Base-by-base conservation (phyloP, 1,140 invertebrate genomes). In the Zelostemma sp. region DNA sequence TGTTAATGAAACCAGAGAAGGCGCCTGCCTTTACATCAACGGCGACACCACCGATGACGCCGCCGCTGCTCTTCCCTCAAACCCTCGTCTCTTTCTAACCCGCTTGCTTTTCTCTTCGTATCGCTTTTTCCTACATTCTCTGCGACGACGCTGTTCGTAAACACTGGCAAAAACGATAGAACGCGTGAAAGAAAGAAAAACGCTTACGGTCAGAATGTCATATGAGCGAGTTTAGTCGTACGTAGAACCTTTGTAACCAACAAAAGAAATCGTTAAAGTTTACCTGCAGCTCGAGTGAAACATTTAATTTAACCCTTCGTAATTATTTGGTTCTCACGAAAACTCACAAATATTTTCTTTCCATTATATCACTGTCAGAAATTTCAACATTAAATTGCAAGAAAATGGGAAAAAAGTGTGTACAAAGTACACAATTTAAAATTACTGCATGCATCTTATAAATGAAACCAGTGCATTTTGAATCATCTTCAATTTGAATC, bases 1-100 rank as follows among this genome's bases (percentile, higher is more conserved):
- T 75, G 77, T 83, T 83, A 84, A 84, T 84, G 82, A 84, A 83
- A 83, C 78, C 73, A 55, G 72, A 57, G 61, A 77, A 79, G 78
- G 78, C 78, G 79, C 75, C 78, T 77, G 79, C 75, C 75, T 82
- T 83, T 80, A 74, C 80, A 81, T 79, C 75, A 73, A 43, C 74
- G 58, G 60, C 54, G 60, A 38, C 51, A 19, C 25, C 64, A 8
- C 43, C 43, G 43, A 46, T 46, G 48, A 14, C 47, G 47, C 53
- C 53, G 38, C 17, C 35, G 33, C 6, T 17, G 17, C 18, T n/a
- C 53, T 11, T 17, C 16, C 45, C 28, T 15, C 19, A 3, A 35
- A 28, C 41, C 6, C 40, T 47, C 50, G 43, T 43, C 41, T 51
- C 48, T 14, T 43, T 56, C 33, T 25, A 17, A 31, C 25, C 35